Evolutionary conservation across 2,797 vertebrate genomes (phyloP).

Genomic region (Melanotaenia trifasciata): DNA sequence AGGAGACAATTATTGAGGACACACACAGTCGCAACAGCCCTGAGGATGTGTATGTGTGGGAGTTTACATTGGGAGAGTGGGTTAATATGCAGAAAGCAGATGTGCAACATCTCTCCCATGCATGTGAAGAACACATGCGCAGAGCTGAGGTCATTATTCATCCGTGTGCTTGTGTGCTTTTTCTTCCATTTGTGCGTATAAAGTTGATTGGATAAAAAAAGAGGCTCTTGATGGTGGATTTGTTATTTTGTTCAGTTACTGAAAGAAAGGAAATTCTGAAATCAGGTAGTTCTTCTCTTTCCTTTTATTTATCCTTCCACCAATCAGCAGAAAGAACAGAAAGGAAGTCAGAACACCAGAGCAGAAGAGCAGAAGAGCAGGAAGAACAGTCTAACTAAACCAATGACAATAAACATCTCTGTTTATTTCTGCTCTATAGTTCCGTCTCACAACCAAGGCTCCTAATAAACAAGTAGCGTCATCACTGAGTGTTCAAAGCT

Average conservation of each 20-base stretch:
- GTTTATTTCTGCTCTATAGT: conserved; percentile 37
- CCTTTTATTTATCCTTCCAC: conserved; percentile 22
- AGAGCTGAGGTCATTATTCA: conserved; percentile 28
- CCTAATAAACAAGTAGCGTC: conserved; percentile 28
- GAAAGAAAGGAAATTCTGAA: conserved; percentile 33
- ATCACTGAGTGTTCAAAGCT: conserved; percentile 1
- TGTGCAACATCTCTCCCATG: conserved; percentile 49
- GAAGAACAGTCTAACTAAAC: conserved; percentile 40
- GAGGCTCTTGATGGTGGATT: conserved; percentile 1
- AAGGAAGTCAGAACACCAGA: conserved; percentile 10
- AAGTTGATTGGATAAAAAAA: conserved; percentile 7
- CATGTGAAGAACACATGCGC: conserved; percentile 41
- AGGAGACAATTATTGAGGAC: conserved; percentile 73
- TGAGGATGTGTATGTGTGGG: conserved; percentile 20
- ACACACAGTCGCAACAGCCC: conserved; percentile 59
- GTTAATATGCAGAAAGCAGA: conserved; percentile 48
- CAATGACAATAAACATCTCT: conserved; percentile 33
- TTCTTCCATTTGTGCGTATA: conserved; percentile 6
- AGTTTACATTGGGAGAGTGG: conserved; percentile 28
- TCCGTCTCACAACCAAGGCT: conserved; percentile 19
- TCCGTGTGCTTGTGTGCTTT: conserved; percentile 6
- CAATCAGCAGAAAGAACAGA: conserved; percentile 8
- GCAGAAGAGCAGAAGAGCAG: conserved; percentile 38
- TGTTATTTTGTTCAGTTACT: conserved; percentile 19
- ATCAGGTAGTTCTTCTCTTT: conserved; percentile 22